Evolutionary conservation across 2,113 vertebrate genomes (phyloP).

Genomic region (Anhinga anhinga): DNA sequence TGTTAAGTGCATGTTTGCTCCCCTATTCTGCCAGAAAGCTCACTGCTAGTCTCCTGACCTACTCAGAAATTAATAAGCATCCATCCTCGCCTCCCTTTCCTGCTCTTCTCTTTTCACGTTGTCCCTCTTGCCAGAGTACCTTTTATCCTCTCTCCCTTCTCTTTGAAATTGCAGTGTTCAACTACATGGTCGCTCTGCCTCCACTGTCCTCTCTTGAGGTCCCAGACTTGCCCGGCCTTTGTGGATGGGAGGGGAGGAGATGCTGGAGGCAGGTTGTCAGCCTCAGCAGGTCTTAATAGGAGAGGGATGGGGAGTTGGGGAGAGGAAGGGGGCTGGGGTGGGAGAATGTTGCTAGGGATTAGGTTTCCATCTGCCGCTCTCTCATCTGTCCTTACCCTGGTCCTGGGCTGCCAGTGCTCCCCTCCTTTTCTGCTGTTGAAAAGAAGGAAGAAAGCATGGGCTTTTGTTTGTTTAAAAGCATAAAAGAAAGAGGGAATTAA

Average conservation of each 20-base stretch:
- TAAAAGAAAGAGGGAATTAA: conserved; percentile 56
- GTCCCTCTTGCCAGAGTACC: background rate
- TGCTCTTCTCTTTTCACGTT: background rate
- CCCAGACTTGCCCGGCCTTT: background rate
- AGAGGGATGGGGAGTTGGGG: background rate
- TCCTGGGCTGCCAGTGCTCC: conserved; percentile 6
- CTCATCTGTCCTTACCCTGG: conserved; percentile 8
- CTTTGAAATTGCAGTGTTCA: background rate
- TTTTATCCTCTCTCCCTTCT: background rate
- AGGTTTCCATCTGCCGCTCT: conserved; percentile 52
- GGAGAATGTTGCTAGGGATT: conserved; percentile 59
- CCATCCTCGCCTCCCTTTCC: background rate
- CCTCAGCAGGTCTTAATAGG: background rate
- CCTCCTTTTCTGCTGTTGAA: conserved; percentile 24
- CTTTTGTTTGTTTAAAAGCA: conserved; percentile 58
- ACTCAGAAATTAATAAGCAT: background rate
- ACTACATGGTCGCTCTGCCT: background rate
- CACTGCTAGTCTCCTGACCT: background rate
- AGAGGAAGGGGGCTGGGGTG: background rate
- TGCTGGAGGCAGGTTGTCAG: background rate
- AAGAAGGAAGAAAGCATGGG: conserved; percentile 24
- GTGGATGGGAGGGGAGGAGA: background rate
- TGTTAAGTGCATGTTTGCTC: background rate
- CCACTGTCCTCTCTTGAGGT: background rate
- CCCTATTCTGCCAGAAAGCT: background rate